phyloP scores from a whole-genome alignment of 2,797 vertebrate species.

The Lates japonicus region DNA sequence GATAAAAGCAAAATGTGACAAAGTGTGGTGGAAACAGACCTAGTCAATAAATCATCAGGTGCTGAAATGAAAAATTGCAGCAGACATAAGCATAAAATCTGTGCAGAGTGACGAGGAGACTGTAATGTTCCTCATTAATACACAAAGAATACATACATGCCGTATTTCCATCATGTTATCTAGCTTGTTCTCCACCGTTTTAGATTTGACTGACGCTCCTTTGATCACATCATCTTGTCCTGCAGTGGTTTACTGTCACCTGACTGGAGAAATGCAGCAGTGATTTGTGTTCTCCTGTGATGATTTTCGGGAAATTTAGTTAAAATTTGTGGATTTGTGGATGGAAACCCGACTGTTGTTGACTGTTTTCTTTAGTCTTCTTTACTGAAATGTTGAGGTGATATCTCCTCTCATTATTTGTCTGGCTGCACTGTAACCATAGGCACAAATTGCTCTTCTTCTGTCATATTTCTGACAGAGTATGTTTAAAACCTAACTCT shows the following conservation, averaged over 20 bases:
- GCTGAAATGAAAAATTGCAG: too few relatives aligned
- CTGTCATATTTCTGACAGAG: neutral
- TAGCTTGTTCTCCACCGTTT: neutral
- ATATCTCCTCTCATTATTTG: conserved; percentile 1
- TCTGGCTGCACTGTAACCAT: neutral
- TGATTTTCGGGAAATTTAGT: neutral
- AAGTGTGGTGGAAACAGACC: neutral
- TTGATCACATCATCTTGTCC: neutral
- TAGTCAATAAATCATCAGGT: too few relatives aligned
- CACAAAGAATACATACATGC: neutral
- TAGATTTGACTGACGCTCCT: neutral
- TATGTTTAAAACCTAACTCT: neutral
- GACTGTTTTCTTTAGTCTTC: neutral
- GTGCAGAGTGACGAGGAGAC: too few relatives aligned
- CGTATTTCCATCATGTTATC: neutral
- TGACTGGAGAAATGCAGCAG: neutral
- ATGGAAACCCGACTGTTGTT: neutral
- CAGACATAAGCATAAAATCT: neutral
- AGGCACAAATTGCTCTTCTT: neutral
- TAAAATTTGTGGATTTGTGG: neutral
- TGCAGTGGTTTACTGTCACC: neutral
- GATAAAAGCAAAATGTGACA: neutral
- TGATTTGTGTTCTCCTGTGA: neutral
- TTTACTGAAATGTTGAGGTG: neutral
- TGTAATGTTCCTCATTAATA: too few relatives aligned